These are phyloP conservation scores for Telmatherina bonti DNA, from an alignment of 2,797 vertebrate genomes.

Conservation along the genomic window DNA sequence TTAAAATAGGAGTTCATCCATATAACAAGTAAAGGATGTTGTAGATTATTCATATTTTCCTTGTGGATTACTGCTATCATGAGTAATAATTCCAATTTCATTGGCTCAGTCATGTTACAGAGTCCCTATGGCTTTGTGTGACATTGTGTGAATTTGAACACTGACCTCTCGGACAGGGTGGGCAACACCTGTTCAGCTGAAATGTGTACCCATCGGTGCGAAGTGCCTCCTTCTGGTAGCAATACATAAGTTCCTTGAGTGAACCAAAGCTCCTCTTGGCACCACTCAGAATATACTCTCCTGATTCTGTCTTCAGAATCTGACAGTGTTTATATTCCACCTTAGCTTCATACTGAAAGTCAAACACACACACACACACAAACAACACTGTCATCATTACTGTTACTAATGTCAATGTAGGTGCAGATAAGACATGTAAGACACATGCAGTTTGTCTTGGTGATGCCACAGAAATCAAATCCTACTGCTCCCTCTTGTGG, in stretches of 20 bases:
- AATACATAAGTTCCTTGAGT: conserved; percentile 92
- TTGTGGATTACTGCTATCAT: background rate
- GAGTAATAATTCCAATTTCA: background rate
- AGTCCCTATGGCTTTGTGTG: background rate
- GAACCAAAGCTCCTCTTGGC: conserved; percentile 91
- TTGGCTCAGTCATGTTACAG: background rate
- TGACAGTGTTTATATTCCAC: conserved; percentile 95
- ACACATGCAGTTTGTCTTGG: background rate
- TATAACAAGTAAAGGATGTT: background rate
- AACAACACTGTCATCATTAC: too few relatives aligned
- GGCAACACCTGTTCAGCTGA: conserved; percentile 94
- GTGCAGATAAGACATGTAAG: background rate
- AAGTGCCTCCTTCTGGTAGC: conserved; percentile 97
- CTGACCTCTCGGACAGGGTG: conserved; percentile 92
- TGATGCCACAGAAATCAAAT: conserved; percentile 6
- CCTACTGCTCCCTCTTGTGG: conserved; percentile 39
- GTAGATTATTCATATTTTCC: background rate
- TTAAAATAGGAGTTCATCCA: background rate
- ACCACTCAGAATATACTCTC: conserved; percentile 92
- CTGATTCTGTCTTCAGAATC: conserved; percentile 88
- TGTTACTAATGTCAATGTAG: background rate
- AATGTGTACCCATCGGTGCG: conserved; percentile 95
- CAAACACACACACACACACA: conserved; percentile 6
- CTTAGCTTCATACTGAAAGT: conserved; percentile 78
- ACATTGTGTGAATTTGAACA: conserved; percentile 2